Conservation (phyloP, 1,140 invertebrate genomes). For the Drosophila sp. region DNA sequence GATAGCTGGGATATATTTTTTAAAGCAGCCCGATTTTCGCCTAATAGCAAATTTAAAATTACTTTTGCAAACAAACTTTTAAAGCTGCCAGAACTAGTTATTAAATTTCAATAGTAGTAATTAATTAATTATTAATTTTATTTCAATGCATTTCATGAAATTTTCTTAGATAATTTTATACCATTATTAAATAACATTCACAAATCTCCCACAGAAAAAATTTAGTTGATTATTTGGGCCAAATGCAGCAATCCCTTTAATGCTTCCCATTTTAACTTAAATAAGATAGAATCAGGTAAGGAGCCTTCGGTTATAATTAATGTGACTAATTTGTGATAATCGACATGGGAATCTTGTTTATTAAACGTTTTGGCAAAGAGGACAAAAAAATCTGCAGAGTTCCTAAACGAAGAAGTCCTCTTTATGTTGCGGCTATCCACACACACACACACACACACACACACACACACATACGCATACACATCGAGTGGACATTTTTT, state of each 20-base stretch:
- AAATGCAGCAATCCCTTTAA: constrained; percentile 1
- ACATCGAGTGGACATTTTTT: constrained; percentile 50
- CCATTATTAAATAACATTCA: background rate
- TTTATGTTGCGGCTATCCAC: constrained; percentile 31
- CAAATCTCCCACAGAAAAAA: background rate
- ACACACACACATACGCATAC: constrained; percentile 16
- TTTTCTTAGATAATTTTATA: no score
- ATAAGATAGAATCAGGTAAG: constrained; percentile 27
- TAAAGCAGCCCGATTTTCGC: no score
- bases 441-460: constrained; percentile 34
- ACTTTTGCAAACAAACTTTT: no score
- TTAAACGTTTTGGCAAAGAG: constrained; percentile 66
- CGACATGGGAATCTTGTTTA: constrained; percentile 77
- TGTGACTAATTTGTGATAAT: constrained; percentile 76
- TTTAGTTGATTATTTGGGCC: background rate
- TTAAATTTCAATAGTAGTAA: no score
- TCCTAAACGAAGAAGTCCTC: constrained; percentile 5
- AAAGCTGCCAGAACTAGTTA: no score
- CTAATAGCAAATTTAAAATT: no score
- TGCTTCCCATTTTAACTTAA: constrained; percentile 20
- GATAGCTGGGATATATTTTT: no score
- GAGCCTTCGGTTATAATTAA: constrained; percentile 61
- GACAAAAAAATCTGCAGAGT: background rate
- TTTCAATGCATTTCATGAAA: no score
- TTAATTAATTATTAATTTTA: no score